Base-by-base conservation (phyloP, 2,888 invertebrate species). In the Acanthacorydalis orientalis region DNA sequence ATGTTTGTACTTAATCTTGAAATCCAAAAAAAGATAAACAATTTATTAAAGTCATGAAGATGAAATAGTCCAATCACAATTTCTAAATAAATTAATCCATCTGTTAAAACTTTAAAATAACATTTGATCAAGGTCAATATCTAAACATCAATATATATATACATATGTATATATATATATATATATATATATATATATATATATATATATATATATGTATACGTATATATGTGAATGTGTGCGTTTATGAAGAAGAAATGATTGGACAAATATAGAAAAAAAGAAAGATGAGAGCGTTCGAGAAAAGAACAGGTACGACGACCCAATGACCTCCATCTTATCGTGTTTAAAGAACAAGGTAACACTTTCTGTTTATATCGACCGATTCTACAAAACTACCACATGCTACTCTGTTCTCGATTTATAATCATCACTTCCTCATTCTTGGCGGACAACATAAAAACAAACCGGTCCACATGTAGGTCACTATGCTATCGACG, bases 111-210 rank as follows among this genome's bases (percentile, higher is more conserved):
- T 15, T 15, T 14, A 40, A 40, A 40, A 40, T 40, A 10, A 40
- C 15, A 12, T 12, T 40, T 15, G 15, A 12, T 40, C 23, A 40
- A 40, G 15, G 15, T 40, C 15, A 14, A 14, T 40, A 14, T 40
- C n/a, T 40, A 40, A 14, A 40, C 15, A 40, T 40, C 6, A 14
- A 40, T 40, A 40, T 40, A 40, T 40, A 40, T 40, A 40, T 40
- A 40, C 9, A 40, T 40, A 40, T 40, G 9, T 40, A 40, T 40
- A 40, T 40, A 40, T 40, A 40, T 40, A 40, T 40, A 40, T 40
- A 40, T 40, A 40, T 40, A 40, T 40, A 40, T 40, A 40, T 40
- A 40, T 7, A 38, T 7, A 11, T 38, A 10, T 14, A 14, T 38
- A 14, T 38, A 10, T 38, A n/a, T 11, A 38, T 7, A 14, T 38